These are phyloP conservation scores for Palythoa heliodiscus DNA, from an alignment of 92 coral and sea anemone genomes.

Conservation along the genomic window DNA sequence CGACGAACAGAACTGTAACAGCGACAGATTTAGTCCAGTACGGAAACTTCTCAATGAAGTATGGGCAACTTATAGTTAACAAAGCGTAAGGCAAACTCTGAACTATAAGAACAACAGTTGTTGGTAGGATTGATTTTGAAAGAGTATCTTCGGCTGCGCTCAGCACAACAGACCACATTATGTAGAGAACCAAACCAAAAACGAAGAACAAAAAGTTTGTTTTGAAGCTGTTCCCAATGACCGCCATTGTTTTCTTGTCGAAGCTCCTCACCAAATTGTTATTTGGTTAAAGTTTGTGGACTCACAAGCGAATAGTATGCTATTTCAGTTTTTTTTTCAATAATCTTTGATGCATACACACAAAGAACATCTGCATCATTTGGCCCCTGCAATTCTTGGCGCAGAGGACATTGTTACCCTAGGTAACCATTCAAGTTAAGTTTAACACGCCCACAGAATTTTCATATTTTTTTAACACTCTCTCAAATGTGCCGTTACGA, in stretches of 20 bases:
- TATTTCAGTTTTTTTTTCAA: background rate
- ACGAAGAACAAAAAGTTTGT: slow-evolving; percentile 9
- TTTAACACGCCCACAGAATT: too few species aligned
- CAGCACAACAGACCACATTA: slow-evolving; percentile 55
- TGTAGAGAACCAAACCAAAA: slow-evolving; percentile 50
- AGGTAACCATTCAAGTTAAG: too few species aligned
- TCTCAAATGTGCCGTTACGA: too few species aligned
- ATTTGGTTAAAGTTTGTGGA: background rate
- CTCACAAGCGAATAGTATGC: background rate
- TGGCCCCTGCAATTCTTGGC: too few species aligned
- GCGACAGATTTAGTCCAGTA: slow-evolving; percentile 30
- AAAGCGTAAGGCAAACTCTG: slow-evolving; percentile 67
- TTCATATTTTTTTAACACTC: too few species aligned
- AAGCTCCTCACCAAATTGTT: background rate
- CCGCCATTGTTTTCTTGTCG: slow-evolving; percentile 2
- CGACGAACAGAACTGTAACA: slow-evolving; percentile 39
- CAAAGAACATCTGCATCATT: too few species aligned
- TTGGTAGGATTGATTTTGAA: slow-evolving; percentile 62
- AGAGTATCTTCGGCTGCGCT: slow-evolving; percentile 76
- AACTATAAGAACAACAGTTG: slow-evolving; percentile 60
- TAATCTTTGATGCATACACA: background rate
- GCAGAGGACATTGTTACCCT: too few species aligned
- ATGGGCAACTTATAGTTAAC: slow-evolving; percentile 56
- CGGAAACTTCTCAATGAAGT: slow-evolving; percentile 55
- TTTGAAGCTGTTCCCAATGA: background rate